These are phyloP conservation scores for Gulo gulo DNA, from an alignment of 2,113 vertebrate genomes.

Conservation along the genomic window DNA sequence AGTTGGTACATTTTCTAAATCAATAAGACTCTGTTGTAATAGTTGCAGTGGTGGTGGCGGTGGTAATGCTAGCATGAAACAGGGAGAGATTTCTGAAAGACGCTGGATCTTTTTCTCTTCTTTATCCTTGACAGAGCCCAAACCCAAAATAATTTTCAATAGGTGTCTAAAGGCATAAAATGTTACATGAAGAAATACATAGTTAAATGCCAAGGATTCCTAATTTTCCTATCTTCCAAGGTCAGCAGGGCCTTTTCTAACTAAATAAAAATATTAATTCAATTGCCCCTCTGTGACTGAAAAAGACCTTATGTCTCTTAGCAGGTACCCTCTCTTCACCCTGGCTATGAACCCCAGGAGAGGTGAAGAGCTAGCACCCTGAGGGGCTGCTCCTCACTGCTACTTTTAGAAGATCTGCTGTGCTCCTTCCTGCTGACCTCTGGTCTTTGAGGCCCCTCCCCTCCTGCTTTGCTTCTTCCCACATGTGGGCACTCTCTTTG, in stretches of 20 bases:
- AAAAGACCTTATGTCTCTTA: neutral
- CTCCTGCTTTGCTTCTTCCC: neutral
- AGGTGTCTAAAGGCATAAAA: neutral
- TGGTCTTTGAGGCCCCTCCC: rapidly evolving
- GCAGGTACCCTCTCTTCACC: neutral
- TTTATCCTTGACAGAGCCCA: neutral
- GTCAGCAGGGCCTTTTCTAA: neutral
- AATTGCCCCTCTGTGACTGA: neutral
- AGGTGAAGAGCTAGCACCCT: neutral
- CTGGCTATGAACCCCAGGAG: neutral
- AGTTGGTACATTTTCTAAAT: neutral
- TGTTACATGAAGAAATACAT: neutral
- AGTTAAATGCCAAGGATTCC: neutral
- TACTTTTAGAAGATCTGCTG: rapidly evolving
- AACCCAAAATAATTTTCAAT: neutral
- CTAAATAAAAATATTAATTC: neutral
- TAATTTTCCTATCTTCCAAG: neutral
- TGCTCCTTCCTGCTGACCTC: neutral
- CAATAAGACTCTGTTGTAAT: neutral
- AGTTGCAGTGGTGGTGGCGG: neutral
- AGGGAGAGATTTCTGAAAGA: neutral
- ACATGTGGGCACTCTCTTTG: too few relatives aligned
- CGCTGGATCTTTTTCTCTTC: neutral
- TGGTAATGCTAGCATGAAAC: neutral
- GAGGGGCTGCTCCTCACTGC: neutral